These are phyloP conservation scores for Molossus alvarezi DNA, from an alignment of 2,797 vertebrate genomes.

Conservation along the genomic window DNA sequence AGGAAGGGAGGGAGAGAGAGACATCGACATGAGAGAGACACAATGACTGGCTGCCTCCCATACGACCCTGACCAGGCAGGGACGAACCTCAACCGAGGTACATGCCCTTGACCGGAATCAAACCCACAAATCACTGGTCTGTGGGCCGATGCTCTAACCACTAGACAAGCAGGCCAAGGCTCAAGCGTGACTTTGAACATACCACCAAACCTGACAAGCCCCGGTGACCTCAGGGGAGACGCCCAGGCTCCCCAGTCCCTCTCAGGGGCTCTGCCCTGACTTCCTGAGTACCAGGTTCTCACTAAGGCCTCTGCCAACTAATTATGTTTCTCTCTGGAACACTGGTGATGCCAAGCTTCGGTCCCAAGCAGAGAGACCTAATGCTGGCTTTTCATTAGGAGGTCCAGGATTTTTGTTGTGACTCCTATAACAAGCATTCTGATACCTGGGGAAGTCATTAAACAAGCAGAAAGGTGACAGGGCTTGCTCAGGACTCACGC, in stretches of 20 bases:
- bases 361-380: slow-evolving; percentile 1
- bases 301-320: background rate
- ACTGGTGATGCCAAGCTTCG: background rate
- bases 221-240: background rate
- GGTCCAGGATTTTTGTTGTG: background rate
- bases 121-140: too few relatives aligned
- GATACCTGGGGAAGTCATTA: background rate
- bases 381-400: slow-evolving; percentile 63
- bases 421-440: background rate
- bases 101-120: too few relatives aligned
- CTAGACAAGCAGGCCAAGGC: too few relatives aligned
- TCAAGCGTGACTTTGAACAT: background rate
- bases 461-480: background rate
- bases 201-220: background rate
- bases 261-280: background rate
- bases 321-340: background rate
- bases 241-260: background rate
- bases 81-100: too few relatives aligned
- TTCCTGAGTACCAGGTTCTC: background rate
- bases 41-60: too few relatives aligned
- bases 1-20: too few relatives aligned
- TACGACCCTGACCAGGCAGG: too few relatives aligned
- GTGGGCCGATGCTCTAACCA: too few relatives aligned
- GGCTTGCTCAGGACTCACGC: background rate
- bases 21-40: too few relatives aligned